Evolutionary conservation across 2,113 vertebrate species (phyloP).

Genomic region (Tringa solitaria): DNA sequence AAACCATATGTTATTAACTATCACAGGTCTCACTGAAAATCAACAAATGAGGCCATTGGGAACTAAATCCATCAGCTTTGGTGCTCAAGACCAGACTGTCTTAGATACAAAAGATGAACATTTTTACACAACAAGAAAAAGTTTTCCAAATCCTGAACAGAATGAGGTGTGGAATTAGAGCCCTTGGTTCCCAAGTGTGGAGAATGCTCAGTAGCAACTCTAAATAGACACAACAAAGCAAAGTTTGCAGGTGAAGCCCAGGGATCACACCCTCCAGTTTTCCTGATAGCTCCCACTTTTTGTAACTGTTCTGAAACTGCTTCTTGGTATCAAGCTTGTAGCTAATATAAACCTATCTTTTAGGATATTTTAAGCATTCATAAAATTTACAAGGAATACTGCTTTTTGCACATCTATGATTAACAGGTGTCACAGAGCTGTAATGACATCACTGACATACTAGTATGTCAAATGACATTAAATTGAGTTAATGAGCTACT

Average conservation of each 20-base stretch:
- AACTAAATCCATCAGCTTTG: background rate
- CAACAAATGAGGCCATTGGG: background rate
- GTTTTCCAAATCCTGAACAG: background rate
- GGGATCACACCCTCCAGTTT: background rate
- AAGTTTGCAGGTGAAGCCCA: background rate
- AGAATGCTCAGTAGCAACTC: background rate
- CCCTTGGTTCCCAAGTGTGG: background rate
- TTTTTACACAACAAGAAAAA: background rate
- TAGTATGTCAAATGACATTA: background rate
- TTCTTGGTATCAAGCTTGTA: background rate
- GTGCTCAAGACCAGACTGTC: background rate
- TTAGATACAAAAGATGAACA: background rate
- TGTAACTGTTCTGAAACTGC: background rate
- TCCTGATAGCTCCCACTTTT: background rate
- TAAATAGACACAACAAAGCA: background rate
- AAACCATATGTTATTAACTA: background rate
- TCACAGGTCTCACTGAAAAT: background rate
- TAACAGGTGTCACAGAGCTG: background rate
- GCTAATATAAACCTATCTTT: background rate
- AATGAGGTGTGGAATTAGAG: background rate
- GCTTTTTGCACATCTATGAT: background rate
- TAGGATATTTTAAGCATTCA: background rate
- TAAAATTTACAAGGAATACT: background rate
- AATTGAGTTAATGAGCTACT: background rate
- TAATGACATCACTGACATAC: background rate